These are phyloP conservation scores for Trachelus iudaicus DNA, from an alignment of 2,888 invertebrate genomes.

Conservation along the genomic window DNA sequence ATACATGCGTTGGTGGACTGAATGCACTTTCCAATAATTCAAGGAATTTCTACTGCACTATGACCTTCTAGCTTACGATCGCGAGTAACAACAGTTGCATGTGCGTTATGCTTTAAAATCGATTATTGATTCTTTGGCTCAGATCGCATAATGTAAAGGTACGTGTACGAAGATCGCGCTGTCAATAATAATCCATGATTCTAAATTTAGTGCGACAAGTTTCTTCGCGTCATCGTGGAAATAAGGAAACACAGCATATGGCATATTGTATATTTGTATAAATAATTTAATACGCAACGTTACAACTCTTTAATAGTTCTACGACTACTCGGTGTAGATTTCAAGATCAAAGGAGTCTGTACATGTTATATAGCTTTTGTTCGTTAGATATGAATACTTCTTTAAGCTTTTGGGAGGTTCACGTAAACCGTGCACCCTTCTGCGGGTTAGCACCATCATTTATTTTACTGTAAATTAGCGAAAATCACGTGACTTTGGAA, in stretches of 20 bases:
- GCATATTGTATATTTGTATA: background rate
- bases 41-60: no score
- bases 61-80: background rate
- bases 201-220: background rate
- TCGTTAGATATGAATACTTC: background rate
- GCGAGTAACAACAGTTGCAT: background rate
- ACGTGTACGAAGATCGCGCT: background rate
- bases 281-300: slow-evolving; percentile 1
- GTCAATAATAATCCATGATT: background rate
- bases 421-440: background rate
- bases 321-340: background rate
- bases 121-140: background rate
- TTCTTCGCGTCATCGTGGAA: background rate
- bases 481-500: no score
- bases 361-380: background rate
- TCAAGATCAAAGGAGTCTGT: background rate
- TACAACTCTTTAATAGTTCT: background rate
- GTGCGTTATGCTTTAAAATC: background rate
- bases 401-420: background rate
- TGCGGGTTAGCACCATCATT: background rate
- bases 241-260: background rate
- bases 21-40: no score
- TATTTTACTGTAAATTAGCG: background rate
- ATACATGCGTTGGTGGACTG: no score
- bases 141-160: background rate